Evolutionary conservation across 2,113 vertebrate species (phyloP), one percentile per base, ranked within the genome.

Genomic region (Chionodraco myersi): DNA sequence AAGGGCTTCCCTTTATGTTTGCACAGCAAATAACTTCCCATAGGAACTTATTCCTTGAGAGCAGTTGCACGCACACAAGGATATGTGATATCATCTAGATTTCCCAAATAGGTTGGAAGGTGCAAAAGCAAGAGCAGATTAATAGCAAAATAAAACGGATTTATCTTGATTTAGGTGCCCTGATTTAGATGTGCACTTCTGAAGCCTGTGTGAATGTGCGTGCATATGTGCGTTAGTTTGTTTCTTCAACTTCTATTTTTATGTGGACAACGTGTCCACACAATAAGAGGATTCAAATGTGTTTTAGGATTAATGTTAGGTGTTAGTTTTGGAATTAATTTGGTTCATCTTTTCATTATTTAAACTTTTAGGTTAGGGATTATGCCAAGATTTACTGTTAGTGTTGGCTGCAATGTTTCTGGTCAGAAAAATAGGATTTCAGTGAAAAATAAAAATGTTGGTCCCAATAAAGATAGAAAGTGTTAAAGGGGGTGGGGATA

Each of bases 111-210:
- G 45, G 23, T 6, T 69, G 15, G 58, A 75, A 73, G 54, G 57
- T 26, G 1, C 26, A 26, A 26, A 26, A 80, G 63, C 15, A 51
- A 58, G 36, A 70, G 41, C 49, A 65, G 56, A 78, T 68, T 72
- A 80, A 84, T n/a, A 36, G 54, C 62, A 75, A 10, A 54, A 77
- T 73, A 80, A 82, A 85, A 65, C 6, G 79, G 49, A 85, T 81
- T 84, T 81, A 86, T 47, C 16, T 86, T 49, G 75, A 68, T n/a
- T 62, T 64, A 26, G 44, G 57, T 75, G 64, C 68, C 26, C 53
- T 66, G 66, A 36, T 23, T 15, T n/a, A 26, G 11, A 34, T 51
- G 47, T 48, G 21, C 15, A 26, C 12, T 13, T 48, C 1, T 51
- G 54, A 12, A 36, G 36, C 13, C 13, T 34, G 49, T 47, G 45